Evolutionary conservation across 2,888 invertebrate genomes (phyloP), one percentile per base, ranked within the genome.

Genomic region (Pollenia amentaria): DNA sequence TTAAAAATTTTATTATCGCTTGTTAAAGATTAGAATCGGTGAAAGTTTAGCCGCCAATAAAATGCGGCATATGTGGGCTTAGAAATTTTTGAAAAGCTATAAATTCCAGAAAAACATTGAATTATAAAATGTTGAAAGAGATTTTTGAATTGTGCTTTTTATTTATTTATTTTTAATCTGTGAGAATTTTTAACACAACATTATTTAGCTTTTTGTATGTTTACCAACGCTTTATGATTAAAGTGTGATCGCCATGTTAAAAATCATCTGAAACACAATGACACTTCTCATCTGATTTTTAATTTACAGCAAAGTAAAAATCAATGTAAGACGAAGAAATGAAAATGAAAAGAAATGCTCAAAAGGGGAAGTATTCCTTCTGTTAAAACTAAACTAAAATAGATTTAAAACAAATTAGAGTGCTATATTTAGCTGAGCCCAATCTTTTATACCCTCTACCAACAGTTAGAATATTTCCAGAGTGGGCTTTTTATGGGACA

Each of bases 1-100:
- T 70, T 69, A 75, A 85, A 65, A 51, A 65, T 18, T 70, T 81
- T 67, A 75, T 73, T 73, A 85, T 67, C 72, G 38, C 21, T 73
- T 12, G 62, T 83, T 53, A 64, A 14, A 40, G 46, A 55, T 83
- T 57, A 70, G 40, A 70, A 83, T 64, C 77, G 64, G 70, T 72
- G 55, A 83, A 83, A 83, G 70, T 65, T 57, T 40, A 38, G 16
- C 10, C 40, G 70, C 14, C 46, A 65, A 55, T 16, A 38, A 77
- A 65, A 55, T 6, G 53, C 2, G n/a, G 11, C 21, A n/a, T 9
- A 51, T 40, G 55, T 70, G 51, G 60, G 60, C 29, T 51, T 51
- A 14, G 11, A 40, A 40, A 67, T 38, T 11, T 67, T 18, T 14
- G 18, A 42, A 14, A 53, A 46, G 9, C 16, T 44, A 57, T 72